Base-by-base conservation (phyloP, 1,140 invertebrate genomes). In the Musca vetustissima region DNA sequence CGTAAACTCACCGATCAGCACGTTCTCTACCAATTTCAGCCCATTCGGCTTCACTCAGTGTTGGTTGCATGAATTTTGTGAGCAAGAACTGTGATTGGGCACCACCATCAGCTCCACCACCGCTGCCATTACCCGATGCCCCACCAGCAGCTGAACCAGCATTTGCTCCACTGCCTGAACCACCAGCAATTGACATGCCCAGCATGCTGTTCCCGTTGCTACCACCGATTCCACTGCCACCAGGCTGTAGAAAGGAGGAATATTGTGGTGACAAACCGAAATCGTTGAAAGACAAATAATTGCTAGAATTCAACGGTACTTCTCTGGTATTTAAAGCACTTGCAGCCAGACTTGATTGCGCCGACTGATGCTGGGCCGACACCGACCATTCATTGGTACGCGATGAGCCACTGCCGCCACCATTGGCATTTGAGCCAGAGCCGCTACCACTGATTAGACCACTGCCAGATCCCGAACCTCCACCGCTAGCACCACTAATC, bases 1-100 rank as follows among this genome's bases (percentile, higher is more conserved):
- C 4, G 61, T 53, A 17, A 25, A 59, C 68, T 72, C 72, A 83
- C 81, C 80, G 74, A 74, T 83, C 74, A 64, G 79, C 77, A 53
- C 80, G 74, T 66, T 79, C 77, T 59, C 76, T 68, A 71, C 81
- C 80, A 55, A 81, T 66, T 67, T 75, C 75, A 71, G 75, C 78
- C 72, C 75, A 76, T 68, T 83, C 81, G 55, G 73, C 73, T 70
- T 82, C 81, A 53, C 74, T 75, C 19, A 83, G 71, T 17, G 73
- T 77, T 66, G 80, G 81, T 74, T 79, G 74, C 78, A 82, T 82
- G 28, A 81, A 83, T 72, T 82, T 78, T 68, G 80, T 74, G 66
- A 83, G 72, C 70, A 83, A 75, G 66, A 70, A 79, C 67, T 77
- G 77, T 25, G 75, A 75, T 70, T 77, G 73, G 17, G 57, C 57